These are phyloP conservation scores for Chiloscyllium punctatum DNA, from an alignment of 2,797 vertebrate species.

Conservation along the genomic window DNA sequence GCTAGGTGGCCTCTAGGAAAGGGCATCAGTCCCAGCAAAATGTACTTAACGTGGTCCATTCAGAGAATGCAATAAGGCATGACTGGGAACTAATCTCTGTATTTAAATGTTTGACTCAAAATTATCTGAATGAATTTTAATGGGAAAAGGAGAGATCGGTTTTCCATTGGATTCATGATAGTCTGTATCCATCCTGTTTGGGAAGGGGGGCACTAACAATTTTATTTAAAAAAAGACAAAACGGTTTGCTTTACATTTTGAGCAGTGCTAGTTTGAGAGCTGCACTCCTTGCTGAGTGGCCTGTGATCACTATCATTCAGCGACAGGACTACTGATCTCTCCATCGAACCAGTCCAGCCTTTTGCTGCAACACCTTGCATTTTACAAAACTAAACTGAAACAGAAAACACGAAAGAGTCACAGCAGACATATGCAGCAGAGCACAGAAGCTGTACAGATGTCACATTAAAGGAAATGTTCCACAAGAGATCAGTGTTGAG, in stretches of 20 bases:
- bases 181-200: background rate
- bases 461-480: no score
- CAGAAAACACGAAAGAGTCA: no score
- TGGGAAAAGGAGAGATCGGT: constrained; percentile 58
- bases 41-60: constrained; percentile 76
- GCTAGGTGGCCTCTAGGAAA: constrained; percentile 66
- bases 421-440: no score
- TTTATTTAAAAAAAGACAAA: background rate
- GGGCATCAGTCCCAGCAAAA: constrained; percentile 74
- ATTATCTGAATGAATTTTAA: constrained; percentile 93
- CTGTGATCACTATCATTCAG: no score
- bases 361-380: no score
- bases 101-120: constrained; percentile 92
- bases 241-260: background rate
- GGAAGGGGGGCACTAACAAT: background rate
- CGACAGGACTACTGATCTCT: no score
- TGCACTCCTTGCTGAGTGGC: no score
- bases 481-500: no score
- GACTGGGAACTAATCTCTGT: constrained; percentile 93
- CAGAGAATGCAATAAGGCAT: constrained; percentile 89
- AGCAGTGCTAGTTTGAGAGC: no score
- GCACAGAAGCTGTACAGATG: no score
- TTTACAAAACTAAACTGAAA: no score
- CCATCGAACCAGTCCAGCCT: no score
- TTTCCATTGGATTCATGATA: background rate